phyloP scores from a whole-genome alignment of 2,113 vertebrate genomes.

The Lycaon pictus region DNA sequence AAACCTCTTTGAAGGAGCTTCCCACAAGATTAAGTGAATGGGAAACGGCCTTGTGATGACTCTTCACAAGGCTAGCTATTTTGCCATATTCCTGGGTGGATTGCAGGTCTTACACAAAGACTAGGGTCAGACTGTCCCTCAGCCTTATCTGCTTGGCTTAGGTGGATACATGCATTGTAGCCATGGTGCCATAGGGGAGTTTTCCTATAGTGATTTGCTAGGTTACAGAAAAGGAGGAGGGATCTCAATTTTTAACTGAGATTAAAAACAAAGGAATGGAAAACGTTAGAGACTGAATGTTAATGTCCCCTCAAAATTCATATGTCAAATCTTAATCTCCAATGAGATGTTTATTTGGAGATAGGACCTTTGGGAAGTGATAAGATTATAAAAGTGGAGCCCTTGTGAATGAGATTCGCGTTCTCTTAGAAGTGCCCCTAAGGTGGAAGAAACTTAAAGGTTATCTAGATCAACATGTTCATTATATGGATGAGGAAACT shows the following conservation, averaged over 20 bases:
- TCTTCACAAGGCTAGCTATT: neutral
- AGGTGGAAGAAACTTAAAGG: neutral
- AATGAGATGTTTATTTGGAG: neutral
- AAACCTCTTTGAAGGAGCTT: neutral
- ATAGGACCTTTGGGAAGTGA: neutral
- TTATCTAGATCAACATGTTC: neutral
- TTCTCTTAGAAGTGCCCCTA: neutral
- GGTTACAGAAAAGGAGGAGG: neutral
- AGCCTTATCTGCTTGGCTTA: neutral
- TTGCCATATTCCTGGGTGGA: neutral
- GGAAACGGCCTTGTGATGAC: neutral
- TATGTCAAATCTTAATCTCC: neutral
- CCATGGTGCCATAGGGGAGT: neutral
- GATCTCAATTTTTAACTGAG: neutral
- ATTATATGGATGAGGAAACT: neutral
- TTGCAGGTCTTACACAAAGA: neutral
- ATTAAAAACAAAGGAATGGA: neutral
- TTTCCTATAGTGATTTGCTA: neutral
- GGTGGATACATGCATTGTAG: no score
- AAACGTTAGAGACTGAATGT: neutral
- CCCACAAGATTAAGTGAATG: neutral
- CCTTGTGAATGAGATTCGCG: neutral
- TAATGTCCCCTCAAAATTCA: neutral
- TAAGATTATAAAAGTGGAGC: neutral
- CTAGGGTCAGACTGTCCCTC: neutral